Evolutionary conservation across 2,113 vertebrate genomes (phyloP), one percentile per base, ranked within the genome.

Genomic region (Leucosticte australis): DNA sequence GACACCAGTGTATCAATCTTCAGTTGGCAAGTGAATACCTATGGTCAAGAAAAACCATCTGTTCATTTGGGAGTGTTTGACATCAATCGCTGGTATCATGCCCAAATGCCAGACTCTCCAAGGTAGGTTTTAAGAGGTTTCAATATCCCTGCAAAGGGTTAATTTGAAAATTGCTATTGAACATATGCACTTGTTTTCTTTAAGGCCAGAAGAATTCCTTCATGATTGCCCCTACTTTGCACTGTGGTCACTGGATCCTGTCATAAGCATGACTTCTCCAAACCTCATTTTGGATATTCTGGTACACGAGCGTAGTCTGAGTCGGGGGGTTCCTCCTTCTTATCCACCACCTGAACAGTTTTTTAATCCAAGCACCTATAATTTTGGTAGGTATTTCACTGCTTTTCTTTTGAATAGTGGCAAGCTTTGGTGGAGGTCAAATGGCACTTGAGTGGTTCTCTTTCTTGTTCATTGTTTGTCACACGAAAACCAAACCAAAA

Each of bases 71-170:
- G 98, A 3, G 97, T 99, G 42, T 99, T 99, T 97, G 99, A 99
- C 95, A 99, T 99, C 93, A 99, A 99, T 97, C 98, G 99, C 56
- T 99, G 99, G 99, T 99, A 99, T 97, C 99, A 99, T 19, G 99
- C 99, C 56, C 99, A 99, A 90, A 99, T 99, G 99, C 99, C 99
- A 31, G 99, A 99, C 95, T 99, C 99, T 6, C 97, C 99, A 77
- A 99, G 99, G 99, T 99, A 98, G 67, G 35, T 55, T 37, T 55
- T 23, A 23, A 21, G 10, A 62, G 62, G 16, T 99, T 94, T 64
- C 86, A 49, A 2, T 35, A 57, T 59, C 24, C 10, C 39, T 64
- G 19, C 88, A n/a, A 69, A 67, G 19, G 35, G 50, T 11, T 91
- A 8, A 8, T 55, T 56, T 65, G 8, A 15, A 49, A 27, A 37